Evolutionary conservation across 2,113 vertebrate genomes (phyloP).

Genomic region (Psilopogon haemacephalus): DNA sequence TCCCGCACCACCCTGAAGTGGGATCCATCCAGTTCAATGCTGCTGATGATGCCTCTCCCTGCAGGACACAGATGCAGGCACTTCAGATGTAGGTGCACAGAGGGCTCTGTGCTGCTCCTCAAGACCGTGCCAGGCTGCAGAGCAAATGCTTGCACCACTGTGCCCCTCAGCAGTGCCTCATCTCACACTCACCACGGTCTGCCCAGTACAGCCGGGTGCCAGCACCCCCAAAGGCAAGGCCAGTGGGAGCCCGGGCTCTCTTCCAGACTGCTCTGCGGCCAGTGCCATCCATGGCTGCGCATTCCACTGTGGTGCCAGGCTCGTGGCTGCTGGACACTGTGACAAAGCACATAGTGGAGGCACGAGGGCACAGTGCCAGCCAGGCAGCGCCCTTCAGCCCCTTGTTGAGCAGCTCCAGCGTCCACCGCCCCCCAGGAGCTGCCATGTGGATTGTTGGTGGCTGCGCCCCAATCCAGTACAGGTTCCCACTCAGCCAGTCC

Average conservation of each 20-base stretch:
- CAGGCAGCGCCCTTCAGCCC: conserved; percentile 68
- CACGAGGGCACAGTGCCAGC: conserved; percentile 79
- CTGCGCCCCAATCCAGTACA: conserved; percentile 85
- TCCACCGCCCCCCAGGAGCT: conserved; percentile 60
- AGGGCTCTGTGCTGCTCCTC: rapidly evolving
- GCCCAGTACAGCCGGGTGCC: conserved; percentile 87
- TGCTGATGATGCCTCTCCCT: conserved; percentile 82
- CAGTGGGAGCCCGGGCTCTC: conserved; percentile 71
- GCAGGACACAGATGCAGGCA: background rate
- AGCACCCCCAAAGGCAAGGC: conserved; percentile 75
- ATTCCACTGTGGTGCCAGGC: conserved; percentile 63
- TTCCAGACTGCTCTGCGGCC: conserved; percentile 77
- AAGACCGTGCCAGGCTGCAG: rapidly evolving
- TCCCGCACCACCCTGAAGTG: conserved; percentile 74
- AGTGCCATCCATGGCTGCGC: conserved; percentile 85
- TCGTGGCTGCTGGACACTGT: background rate
- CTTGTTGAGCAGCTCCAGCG: conserved; percentile 67
- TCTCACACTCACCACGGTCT: conserved; percentile 76
- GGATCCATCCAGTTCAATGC: conserved; percentile 81
- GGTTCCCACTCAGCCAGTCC: conserved; percentile 88
- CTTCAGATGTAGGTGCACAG: background rate
- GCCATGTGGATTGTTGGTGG: conserved; percentile 76
- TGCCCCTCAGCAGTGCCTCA: rapidly evolving
- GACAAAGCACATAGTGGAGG: conserved; percentile 82
- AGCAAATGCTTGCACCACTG: rapidly evolving